These are phyloP conservation scores for Poeciliopsis paucimaculata DNA, from an alignment of 2,797 vertebrate species.

Conservation along the genomic window DNA sequence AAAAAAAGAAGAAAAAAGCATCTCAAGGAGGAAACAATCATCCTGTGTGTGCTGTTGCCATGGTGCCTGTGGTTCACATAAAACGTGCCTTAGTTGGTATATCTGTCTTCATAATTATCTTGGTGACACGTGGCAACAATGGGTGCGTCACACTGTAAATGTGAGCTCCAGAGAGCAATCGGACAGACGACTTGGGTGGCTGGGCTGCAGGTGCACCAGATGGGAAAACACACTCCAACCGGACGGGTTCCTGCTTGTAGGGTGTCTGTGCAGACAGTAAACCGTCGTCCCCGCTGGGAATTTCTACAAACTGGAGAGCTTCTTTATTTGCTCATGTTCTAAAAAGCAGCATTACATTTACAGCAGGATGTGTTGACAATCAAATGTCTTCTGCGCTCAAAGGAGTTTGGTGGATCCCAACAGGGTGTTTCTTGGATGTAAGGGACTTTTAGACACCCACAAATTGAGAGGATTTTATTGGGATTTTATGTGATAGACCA, in stretches of 20 bases:
- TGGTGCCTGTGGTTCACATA: conserved; percentile 48
- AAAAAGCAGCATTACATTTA: background rate
- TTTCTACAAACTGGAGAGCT: background rate
- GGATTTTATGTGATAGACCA: no score
- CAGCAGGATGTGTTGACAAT: background rate
- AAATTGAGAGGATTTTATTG: no score
- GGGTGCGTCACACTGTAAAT: background rate
- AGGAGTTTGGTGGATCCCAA: background rate
- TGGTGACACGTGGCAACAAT: conserved; percentile 8
- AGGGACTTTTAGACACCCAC: no score
- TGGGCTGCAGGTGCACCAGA: background rate
- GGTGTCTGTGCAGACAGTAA: background rate
- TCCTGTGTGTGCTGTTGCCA: conserved; percentile 68
- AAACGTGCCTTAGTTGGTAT: conserved; percentile 46
- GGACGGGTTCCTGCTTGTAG: background rate
- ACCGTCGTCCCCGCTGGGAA: background rate
- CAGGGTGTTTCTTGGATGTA: background rate
- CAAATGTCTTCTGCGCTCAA: background rate
- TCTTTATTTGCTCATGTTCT: background rate
- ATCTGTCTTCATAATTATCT: conserved; percentile 43
- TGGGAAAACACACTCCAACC: background rate
- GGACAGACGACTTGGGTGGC: background rate
- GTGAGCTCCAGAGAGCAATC: background rate
- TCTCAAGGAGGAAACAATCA: conserved; percentile 45
- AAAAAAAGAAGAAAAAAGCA: conserved; percentile 13